A percentile compares a stretch with the other conserved stretches of the same genome.
phyloP scores from a whole-genome alignment of 2,797 vertebrate species.

The Lycodopsis pacificus region DNA sequence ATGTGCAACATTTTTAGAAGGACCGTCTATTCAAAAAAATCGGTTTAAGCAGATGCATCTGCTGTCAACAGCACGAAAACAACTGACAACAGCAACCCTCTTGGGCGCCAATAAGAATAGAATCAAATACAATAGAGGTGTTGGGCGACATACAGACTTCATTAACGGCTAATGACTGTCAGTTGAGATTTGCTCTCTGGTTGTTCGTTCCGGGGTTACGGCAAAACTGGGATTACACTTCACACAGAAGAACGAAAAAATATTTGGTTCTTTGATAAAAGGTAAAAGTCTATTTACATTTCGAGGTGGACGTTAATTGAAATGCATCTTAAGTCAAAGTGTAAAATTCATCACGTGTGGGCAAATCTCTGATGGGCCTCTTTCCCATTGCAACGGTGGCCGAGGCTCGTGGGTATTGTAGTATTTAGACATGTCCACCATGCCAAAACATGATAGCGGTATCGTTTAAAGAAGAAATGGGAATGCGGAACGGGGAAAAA shows the following conservation, averaged over 20 bases:
- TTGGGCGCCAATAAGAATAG: not conserved
- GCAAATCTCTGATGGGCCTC: not conserved
- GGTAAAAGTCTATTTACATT: not conserved
- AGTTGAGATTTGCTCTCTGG: constrained; percentile 22
- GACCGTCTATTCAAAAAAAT: not conserved
- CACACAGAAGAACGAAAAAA: not conserved
- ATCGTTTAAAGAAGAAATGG: no score
- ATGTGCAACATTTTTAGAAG: not conserved
- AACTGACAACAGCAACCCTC: not conserved
- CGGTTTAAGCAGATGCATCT: not conserved
- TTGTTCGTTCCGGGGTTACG: not conserved
- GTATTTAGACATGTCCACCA: not conserved
- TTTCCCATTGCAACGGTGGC: not conserved
- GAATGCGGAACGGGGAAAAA: no score
- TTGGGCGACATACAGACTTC: not conserved
- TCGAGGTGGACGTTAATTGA: not conserved
- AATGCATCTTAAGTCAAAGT: not conserved
- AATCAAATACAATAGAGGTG: not conserved
- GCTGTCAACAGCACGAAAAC: not conserved
- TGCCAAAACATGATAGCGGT: not conserved
- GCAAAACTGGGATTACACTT: not conserved
- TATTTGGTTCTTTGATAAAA: not conserved
- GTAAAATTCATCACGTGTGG: not conserved
- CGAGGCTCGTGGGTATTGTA: not conserved
- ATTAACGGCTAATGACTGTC: not conserved